These are phyloP conservation scores for Fopius arisanus DNA, from an alignment of 1,140 invertebrate species.

Conservation along the genomic window DNA sequence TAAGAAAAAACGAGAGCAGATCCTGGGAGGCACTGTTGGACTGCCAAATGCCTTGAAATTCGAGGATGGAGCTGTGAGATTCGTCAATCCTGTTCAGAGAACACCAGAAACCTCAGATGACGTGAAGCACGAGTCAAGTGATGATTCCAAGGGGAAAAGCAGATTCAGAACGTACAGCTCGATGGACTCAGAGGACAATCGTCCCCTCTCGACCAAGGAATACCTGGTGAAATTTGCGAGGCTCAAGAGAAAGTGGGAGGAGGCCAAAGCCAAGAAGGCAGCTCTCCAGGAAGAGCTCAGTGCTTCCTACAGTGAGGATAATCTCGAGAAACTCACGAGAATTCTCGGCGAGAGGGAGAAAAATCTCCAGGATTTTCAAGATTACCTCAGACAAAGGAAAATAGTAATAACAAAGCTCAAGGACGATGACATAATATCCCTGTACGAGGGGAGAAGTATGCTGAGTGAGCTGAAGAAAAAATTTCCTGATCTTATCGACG, in stretches of 20 bases:
- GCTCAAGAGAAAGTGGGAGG: conserved; percentile 46
- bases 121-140: not conserved
- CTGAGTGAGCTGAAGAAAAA: conserved; percentile 35
- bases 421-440: conserved; percentile 54
- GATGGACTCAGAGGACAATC: conserved; percentile 24
- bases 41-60: conserved; percentile 15
- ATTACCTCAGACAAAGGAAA: conserved; percentile 58
- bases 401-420: conserved; percentile 56
- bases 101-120: not conserved
- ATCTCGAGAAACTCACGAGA: conserved; percentile 43
- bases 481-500: conserved; percentile 43
- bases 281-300: conserved; percentile 38
- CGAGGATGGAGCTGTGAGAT: conserved; percentile 24
- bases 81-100: conserved; percentile 21
- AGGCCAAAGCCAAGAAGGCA: conserved; percentile 42
- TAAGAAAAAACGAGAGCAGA: conserved; percentile 58
- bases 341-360: conserved; percentile 46
- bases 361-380: conserved; percentile 52
- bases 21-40: conserved; percentile 45
- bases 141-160: not conserved
- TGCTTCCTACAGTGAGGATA: conserved; percentile 39
- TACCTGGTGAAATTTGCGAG: conserved; percentile 39
- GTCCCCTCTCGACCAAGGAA: conserved; percentile 35
- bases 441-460: conserved; percentile 53
- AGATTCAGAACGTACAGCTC: not conserved